Evolutionary conservation across 2,797 vertebrate genomes (phyloP), one percentile per base, ranked within the genome.

Genomic region (Coccyzus lansbergi): DNA sequence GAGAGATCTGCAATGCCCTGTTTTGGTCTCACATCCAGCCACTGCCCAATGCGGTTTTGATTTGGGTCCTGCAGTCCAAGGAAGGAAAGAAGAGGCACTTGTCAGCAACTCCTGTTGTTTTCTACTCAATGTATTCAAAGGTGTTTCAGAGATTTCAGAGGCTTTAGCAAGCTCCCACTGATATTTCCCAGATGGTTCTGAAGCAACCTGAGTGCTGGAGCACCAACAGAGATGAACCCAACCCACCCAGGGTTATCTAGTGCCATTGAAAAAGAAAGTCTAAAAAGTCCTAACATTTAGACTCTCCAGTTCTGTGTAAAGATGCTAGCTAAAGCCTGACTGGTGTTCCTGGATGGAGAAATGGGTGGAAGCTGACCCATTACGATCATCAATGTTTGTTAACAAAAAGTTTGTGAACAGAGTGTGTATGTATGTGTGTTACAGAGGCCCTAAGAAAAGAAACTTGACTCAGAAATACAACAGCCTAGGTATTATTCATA

Each of bases 1-100:
- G 95, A 96, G 5, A 97, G 86, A 4, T 97, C 96, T 76, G 87
- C 96, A 33, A 97, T 96, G 90, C 96, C 97, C n/a, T 97, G 95
- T 49, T 86, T 82, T 7, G 97, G 90, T 48, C 67, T 92, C 92
- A 97, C 95, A 24, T 97, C 94, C 87, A 97, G 88, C 96, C 96
- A 97, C 63, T 95, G 97, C 33, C 89, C 94, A 84, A 97, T 88
- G 49, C 94, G 75, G 67, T 95, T 97, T 83, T 76, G 92, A 10
- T 96, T 92, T 3, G 97, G 96, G 59, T 97, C 97, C 97, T 98
- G 89, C 1, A 7, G 53, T 55, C 60, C 46, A 1, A 64, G 38
- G 63, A 70, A 72, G 58, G 58, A 87, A 78, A 81, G 34, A 38
- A 67, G 20, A 68, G 15, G 17, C 33, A 53, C 12, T 14, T 3